Evolutionary conservation across 1,140 invertebrate species (phyloP).

Genomic region (Radopholus similis): DNA sequence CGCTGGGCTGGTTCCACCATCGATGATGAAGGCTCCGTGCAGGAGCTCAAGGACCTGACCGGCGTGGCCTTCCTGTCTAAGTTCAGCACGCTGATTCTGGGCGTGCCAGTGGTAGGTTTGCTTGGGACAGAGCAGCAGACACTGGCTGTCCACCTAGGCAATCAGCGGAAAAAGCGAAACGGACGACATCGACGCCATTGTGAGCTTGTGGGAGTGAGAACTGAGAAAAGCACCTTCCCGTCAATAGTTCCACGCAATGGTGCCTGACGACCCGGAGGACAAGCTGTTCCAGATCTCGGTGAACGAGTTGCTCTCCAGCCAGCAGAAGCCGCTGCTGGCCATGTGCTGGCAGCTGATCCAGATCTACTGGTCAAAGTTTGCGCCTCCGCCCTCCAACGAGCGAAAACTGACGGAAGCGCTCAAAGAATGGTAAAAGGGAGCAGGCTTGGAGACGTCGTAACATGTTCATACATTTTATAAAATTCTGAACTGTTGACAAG

Average conservation of each 20-base stretch:
- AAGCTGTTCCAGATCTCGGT: constrained; percentile 45
- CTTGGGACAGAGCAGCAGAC: background rate
- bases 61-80: constrained; percentile 45
- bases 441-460: background rate
- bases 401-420: constrained; percentile 50
- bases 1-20: constrained; percentile 53
- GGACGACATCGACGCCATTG: constrained; percentile 44
- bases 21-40: constrained; percentile 23
- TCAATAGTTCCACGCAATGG: constrained; percentile 36
- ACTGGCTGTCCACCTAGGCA: constrained; percentile 25
- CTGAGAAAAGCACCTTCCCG: no score
- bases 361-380: constrained; percentile 51
- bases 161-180: constrained; percentile 25
- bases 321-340: constrained; percentile 36
- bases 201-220: no score
- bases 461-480: no score
- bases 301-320: constrained; percentile 35
- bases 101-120: constrained; percentile 35
- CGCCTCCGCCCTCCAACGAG: constrained; percentile 34
- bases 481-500: no score
- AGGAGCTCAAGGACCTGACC: constrained; percentile 42
- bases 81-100: constrained; percentile 47
- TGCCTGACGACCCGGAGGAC: constrained; percentile 33
- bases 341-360: constrained; percentile 47
- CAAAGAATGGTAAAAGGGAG: constrained; percentile 40